Evolutionary conservation across 2,888 invertebrate genomes (phyloP).

Genomic region (Napeogenes sylphis): DNA sequence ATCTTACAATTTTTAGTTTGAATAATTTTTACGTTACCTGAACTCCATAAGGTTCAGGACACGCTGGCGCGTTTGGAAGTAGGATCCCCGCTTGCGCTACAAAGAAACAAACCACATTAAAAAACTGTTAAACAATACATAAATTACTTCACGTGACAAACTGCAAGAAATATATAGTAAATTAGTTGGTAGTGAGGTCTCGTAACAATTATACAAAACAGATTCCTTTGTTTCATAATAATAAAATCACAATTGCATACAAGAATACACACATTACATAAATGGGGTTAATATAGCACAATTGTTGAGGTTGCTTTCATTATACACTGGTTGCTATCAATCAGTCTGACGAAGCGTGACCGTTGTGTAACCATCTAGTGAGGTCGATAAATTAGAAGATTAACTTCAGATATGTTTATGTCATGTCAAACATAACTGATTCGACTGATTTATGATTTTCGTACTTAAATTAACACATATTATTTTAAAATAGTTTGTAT

Average conservation of each 20-base stretch:
- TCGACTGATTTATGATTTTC: too few relatives aligned
- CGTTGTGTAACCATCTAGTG: conserved; percentile 48
- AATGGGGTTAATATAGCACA: conserved; percentile 5
- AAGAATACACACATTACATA: conserved; percentile 1
- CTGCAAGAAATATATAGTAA: background rate
- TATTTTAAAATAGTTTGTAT: too few relatives aligned
- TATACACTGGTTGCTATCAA: conserved; percentile 41
- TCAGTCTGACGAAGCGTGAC: conserved; percentile 44
- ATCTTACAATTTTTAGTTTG: too few relatives aligned
- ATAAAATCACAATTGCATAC: background rate
- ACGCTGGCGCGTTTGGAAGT: conserved; percentile 82
- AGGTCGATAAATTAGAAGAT: conserved; percentile 39
- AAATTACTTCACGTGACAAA: too few relatives aligned
- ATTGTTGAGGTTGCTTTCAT: conserved; percentile 48
- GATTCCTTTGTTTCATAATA: background rate
- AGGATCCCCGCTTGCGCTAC: conserved; percentile 79
- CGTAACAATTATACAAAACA: background rate
- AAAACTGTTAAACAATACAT: too few relatives aligned
- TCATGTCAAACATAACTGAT: background rate
- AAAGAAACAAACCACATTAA: conserved; percentile 4
- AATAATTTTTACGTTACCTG: conserved; percentile 57
- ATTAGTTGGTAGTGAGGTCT: background rate
- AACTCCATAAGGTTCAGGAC: conserved; percentile 89
- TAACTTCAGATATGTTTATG: conserved; percentile 26
- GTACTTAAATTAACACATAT: too few relatives aligned